Conservation (phyloP, 1,140 invertebrate genomes). For the Leptinotarsa lineolata region DNA sequence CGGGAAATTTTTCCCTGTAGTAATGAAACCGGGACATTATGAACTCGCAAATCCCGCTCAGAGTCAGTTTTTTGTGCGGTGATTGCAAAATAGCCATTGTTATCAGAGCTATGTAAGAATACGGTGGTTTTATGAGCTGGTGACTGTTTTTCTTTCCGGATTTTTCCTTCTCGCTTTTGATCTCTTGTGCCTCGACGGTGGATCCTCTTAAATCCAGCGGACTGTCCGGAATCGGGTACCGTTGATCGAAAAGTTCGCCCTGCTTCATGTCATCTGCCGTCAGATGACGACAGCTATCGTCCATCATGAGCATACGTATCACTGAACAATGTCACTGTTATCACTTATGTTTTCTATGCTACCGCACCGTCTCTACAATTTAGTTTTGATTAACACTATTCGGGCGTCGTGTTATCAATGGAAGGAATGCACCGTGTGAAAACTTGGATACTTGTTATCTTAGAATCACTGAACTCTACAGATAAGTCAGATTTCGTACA, state of each 20-base stretch:
- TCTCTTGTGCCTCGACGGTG: slow-evolving; percentile 32
- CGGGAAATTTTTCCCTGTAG: slow-evolving; percentile 93
- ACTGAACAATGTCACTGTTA: background rate
- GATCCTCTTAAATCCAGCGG: slow-evolving; percentile 52
- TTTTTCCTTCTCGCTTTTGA: slow-evolving; percentile 43
- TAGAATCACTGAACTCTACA: too few species aligned
- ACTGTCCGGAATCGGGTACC: slow-evolving; percentile 43
- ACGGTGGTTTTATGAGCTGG: slow-evolving; percentile 86
- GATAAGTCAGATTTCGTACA: background rate
- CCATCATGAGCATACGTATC: background rate
- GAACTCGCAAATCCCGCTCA: slow-evolving; percentile 98
- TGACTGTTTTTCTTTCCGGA: slow-evolving; percentile 45
- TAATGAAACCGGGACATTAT: slow-evolving; percentile 98
- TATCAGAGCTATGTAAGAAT: slow-evolving; percentile 97
- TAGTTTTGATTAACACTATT: too few species aligned
- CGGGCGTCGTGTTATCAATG: too few species aligned
- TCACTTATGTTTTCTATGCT: too few species aligned
- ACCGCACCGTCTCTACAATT: too few species aligned
- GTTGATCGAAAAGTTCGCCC: slow-evolving; percentile 37
- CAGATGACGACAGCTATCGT: slow-evolving; percentile 9
- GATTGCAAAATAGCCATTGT: slow-evolving; percentile 98
- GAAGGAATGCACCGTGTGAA: too few species aligned
- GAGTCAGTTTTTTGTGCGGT: slow-evolving; percentile 93
- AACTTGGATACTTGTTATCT: too few species aligned
- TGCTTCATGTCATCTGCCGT: slow-evolving; percentile 41